Evolutionary conservation across 2,797 vertebrate species (phyloP).

Genomic region (Heterohyrax brucei): DNA sequence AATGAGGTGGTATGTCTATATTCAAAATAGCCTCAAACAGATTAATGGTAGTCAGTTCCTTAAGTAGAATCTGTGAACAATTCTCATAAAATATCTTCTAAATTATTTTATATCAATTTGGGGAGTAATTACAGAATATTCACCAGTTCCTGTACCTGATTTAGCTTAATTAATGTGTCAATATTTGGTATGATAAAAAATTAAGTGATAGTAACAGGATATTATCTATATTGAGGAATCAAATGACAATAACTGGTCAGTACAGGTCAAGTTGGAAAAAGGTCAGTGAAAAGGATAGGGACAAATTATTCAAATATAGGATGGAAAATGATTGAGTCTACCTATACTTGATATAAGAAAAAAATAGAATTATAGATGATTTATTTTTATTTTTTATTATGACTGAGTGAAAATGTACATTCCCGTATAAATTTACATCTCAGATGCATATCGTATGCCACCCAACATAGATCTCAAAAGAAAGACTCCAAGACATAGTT

Average conservation of each 20-base stretch:
- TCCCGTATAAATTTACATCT: too few relatives aligned
- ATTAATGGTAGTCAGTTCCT: conserved; percentile 35
- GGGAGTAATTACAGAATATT: conserved; percentile 54
- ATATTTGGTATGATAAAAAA: conserved; percentile 42
- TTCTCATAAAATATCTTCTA: conserved; percentile 46
- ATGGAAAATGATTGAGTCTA: background rate
- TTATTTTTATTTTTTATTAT: background rate
- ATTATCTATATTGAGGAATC: conserved; percentile 24
- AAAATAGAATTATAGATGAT: background rate
- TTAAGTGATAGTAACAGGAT: background rate
- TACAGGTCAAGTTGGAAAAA: conserved; percentile 42
- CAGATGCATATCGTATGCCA: too few relatives aligned
- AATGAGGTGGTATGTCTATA: conserved; percentile 59
- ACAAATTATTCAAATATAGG: background rate
- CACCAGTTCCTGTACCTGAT: background rate
- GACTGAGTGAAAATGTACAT: too few relatives aligned
- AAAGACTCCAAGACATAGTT: too few relatives aligned
- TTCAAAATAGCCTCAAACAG: conserved; percentile 55
- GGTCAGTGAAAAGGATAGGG: background rate
- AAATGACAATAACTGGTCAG: conserved; percentile 40
- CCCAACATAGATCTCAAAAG: too few relatives aligned
- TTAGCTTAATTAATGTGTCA: conserved; percentile 12
- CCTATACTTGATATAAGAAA: background rate
- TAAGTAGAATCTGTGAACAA: conserved; percentile 57
- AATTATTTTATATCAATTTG: conserved; percentile 65